Percentiles rank a stretch among this genome's conserved stretches.
phyloP scores from a whole-genome alignment of 2,797 vertebrate species.

The Muscicapa striata region DNA sequence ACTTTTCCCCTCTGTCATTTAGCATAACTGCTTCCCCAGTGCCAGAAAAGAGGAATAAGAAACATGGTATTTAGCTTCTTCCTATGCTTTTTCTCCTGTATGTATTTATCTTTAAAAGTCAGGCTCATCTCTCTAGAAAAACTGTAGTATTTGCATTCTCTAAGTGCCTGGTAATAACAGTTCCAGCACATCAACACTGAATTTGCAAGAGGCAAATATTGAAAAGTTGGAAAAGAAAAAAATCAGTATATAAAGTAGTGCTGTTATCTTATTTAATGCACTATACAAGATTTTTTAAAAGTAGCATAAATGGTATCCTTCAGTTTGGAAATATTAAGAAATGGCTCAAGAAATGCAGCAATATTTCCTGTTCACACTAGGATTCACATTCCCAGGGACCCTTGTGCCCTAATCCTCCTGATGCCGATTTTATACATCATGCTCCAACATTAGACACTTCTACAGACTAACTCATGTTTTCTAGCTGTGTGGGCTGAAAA shows the following conservation, averaged over 20 bases:
- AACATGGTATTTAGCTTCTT: not conserved
- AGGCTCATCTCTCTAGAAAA: conserved; percentile 11
- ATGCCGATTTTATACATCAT: not conserved
- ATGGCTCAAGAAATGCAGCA: conserved; percentile 3
- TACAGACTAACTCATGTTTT: not conserved
- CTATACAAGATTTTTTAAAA: not conserved
- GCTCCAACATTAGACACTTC: not conserved
- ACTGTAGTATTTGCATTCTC: not conserved
- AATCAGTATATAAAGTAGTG: not conserved
- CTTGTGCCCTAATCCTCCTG: not conserved
- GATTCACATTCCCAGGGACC: not conserved
- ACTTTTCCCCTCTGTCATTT: not conserved
- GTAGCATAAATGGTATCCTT: not conserved
- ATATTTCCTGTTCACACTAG: not conserved
- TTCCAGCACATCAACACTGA: not conserved
- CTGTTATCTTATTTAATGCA: conserved; percentile 44
- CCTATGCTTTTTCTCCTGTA: not conserved
- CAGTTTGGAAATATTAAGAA: conserved; percentile 1
- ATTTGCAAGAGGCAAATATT: not conserved
- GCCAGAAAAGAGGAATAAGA: not conserved
- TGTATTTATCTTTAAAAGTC: not conserved
- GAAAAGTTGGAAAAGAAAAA: conserved; percentile 19
- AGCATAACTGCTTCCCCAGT: not conserved
- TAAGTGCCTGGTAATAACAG: conserved; percentile 6
- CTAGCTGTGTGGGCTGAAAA: not conserved